Evolutionary conservation across 1,140 invertebrate genomes (phyloP), one percentile per base, ranked within the genome.

Genomic region (Manduca sexta): DNA sequence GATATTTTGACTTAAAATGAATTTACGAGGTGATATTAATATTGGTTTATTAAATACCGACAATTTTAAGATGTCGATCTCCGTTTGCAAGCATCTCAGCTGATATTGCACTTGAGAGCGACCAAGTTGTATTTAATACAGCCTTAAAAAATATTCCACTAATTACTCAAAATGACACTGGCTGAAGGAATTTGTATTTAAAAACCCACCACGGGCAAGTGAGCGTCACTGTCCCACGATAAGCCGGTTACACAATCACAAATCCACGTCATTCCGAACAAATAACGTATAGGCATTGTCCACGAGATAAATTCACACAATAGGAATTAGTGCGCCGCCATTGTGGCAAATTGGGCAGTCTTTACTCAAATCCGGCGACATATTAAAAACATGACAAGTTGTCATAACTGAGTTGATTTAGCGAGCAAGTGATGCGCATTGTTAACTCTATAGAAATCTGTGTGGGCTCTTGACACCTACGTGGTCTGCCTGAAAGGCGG

Each of bases 341-440:
- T 84, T 84, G 81, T 84, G 42, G 69, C 73, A 78, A 80, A 84
- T 82, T 84, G 72, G 76, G 56, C 66, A 64, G 70, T 64, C n/a
- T n/a, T n/a, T n/a, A 55, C 62, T 62, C 70, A 63, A 61, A 34
- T 56, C 62, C 64, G 56, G 60, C 59, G 75, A 74, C 69, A 69
- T 78, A 71, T 73, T 78, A 84, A 81, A 78, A 84, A 81, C 80
- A 82, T 80, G 80, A 82, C 74, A 72, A 84, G 67, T 65, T 84
- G 80, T 84, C 80, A 84, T 82, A 84, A 84, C 80, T 79, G 78
- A 74, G 66, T 71, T 79, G 70, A 79, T 80, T 79, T 77, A 59
- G 71, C 64, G 69, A 73, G 78, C 77, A 80, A 82, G 80, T 80
- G 80, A 84, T 56, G 66, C 14, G 55, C 62, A 65, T 84, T 84